Base-by-base conservation (phyloP, 1,140 invertebrate species). In the Phthorimaea operculella region DNA sequence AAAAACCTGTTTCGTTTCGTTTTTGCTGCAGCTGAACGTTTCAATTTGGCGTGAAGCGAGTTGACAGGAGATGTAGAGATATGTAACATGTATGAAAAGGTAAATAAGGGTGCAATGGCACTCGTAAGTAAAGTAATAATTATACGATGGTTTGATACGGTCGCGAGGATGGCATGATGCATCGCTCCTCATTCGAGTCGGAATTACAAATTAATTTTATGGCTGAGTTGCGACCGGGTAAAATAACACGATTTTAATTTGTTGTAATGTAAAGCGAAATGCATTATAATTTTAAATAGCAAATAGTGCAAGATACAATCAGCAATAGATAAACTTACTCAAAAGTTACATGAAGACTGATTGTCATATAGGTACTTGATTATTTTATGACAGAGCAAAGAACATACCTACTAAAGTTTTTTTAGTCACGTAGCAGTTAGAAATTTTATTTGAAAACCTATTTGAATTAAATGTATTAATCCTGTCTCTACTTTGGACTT, bases 11-110 rank as follows among this genome's bases (percentile, higher is more conserved):
- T 39, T 39, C n/a, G 73, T 83, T 79, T 72, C n/a, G 73, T 83
- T 79, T 72, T 57, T 62, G 54, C 54, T 39, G 68, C 71, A 77
- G 71, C 70, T 75, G 72, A 79, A 39, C 60, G 55, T 74, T 69
- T 77, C 66, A 73, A 72, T 70, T 73, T 65, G 60, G 56, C 54
- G 56, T 59, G 58, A 60, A 67, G 55, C 54, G 61, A 63, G 36
- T 39, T 64, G 70, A 73, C 70, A 70, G 65, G 65, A 70, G 61
- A 66, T 63, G 56, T 51, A 62, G 51, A 62, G 65, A 67, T 64
- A 66, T 58, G 59, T 12, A 5, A n/a, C 36, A 39, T 39, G 2
- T 39, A 39, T 39, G 18, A 56, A 58, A 68, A 71, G 64, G 62
- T 62, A 62, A 64, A 63, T 67, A 63, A 59, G 56, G 33, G 28